Percentiles rank a stretch among this genome's conserved stretches.
Evolutionary conservation across 2,113 vertebrate genomes (phyloP).

Genomic region (Alouatta palliata): DNA sequence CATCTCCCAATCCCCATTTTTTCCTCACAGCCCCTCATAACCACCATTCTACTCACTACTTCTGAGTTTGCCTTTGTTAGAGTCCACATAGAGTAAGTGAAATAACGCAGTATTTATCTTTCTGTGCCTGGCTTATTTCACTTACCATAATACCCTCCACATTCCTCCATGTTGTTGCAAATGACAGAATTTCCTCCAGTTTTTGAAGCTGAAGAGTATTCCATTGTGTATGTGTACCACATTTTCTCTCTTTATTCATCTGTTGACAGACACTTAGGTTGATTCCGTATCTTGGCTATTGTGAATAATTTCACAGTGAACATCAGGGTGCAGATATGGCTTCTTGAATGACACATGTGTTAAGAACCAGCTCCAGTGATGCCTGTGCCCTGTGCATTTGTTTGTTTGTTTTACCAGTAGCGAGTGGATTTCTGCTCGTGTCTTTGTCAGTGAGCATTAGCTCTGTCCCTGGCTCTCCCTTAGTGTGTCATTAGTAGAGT

Average conservation of each 20-base stretch:
- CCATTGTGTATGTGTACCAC: not conserved
- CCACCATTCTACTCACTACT: not conserved
- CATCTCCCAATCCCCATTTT: not conserved
- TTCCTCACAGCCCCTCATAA: not conserved
- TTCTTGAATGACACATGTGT: not conserved
- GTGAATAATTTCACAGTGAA: not conserved
- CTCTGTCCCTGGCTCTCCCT: not conserved
- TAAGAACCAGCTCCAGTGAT: not conserved
- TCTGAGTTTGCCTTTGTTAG: not conserved
- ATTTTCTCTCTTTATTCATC: not conserved
- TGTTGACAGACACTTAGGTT: not conserved
- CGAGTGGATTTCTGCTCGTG: not conserved
- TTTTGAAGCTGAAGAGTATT: not conserved
- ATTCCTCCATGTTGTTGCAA: not conserved
- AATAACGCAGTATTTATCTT: not conserved
- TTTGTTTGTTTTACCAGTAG: not conserved
- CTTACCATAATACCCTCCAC: not conserved
- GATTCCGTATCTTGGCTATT: not conserved
- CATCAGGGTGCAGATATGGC: not conserved
- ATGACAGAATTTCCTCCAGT: not conserved
- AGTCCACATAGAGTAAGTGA: not conserved
- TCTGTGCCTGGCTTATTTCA: not conserved
- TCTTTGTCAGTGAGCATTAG: not conserved
- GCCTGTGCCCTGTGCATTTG: not conserved
- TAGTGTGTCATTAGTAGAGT: not conserved